Percentiles rank a stretch among this genome's conserved stretches.
These are phyloP conservation scores for Axea sp. DNA, from an alignment of 2,888 invertebrate species.

Conservation along the genomic window DNA sequence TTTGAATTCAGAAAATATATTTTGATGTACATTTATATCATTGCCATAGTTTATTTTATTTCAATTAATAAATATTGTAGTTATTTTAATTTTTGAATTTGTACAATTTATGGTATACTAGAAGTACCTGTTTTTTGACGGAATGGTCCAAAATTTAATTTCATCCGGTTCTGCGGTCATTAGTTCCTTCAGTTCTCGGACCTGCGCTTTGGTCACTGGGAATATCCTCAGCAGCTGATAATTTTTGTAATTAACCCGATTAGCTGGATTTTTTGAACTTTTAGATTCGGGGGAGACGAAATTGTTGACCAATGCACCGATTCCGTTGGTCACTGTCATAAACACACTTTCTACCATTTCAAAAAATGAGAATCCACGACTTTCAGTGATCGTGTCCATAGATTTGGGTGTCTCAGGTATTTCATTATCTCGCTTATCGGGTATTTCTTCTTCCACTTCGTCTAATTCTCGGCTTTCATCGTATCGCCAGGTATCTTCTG, in stretches of 20 bases:
- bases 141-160: constrained; percentile 83
- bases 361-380: constrained; percentile 70
- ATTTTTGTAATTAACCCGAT: constrained; percentile 80
- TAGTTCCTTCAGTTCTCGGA: constrained; percentile 79
- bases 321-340: constrained; percentile 68
- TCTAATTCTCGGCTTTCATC: constrained; percentile 40
- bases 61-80: too few species aligned
- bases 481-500: constrained; percentile 48
- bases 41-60: too few species aligned
- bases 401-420: constrained; percentile 31
- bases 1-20: too few species aligned
- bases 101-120: too few species aligned
- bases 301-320: constrained; percentile 69
- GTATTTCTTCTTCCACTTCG: constrained; percentile 15
- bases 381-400: not conserved
- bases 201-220: constrained; percentile 78
- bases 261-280: constrained; percentile 51
- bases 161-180: constrained; percentile 80
- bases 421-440: constrained; percentile 17
- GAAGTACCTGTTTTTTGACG: constrained; percentile 80
- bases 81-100: too few species aligned
- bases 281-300: constrained; percentile 71
- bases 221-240: constrained; percentile 81
- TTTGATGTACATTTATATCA: too few species aligned
- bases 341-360: constrained; percentile 71